A percentile compares a stretch with the other conserved stretches of the same genome.
Evolutionary conservation across 2,113 vertebrate species (phyloP).

Genomic region (Chascanopsetta lugubris): DNA sequence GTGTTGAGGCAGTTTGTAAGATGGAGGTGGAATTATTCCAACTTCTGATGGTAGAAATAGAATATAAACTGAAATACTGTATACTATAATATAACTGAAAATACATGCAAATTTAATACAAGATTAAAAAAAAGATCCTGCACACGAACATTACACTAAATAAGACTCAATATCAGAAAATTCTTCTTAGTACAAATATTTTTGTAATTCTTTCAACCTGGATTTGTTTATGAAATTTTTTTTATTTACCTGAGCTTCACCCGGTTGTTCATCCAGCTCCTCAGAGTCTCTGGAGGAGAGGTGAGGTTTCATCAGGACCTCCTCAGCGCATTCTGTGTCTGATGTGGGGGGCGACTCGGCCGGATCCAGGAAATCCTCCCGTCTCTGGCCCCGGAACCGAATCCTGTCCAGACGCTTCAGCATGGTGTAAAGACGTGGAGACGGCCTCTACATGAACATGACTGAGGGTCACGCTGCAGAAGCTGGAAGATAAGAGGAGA

Average conservation of each 20-base stretch:
- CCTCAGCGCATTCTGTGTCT: constrained; percentile 92
- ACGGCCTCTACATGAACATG: constrained; percentile 73
- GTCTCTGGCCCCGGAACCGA: constrained; percentile 93
- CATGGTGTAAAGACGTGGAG: constrained; percentile 87
- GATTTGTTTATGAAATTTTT: not conserved
- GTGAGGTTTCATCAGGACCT: constrained; percentile 82
- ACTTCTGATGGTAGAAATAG: too few relatives aligned
- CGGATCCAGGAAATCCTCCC: constrained; percentile 93
- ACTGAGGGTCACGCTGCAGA: not conserved
- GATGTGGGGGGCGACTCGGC: constrained; percentile 94
- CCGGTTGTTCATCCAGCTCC: constrained; percentile 79
- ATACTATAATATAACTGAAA: too few relatives aligned
- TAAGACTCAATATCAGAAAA: too few relatives aligned
- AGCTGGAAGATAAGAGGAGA: not conserved
- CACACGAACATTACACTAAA: too few relatives aligned
- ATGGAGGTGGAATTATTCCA: too few relatives aligned
- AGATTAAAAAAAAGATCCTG: too few relatives aligned
- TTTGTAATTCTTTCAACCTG: too few relatives aligned
- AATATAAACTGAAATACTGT: too few relatives aligned
- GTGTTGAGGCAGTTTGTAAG: too few relatives aligned
- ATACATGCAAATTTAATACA: too few relatives aligned
- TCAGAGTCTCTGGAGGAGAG: constrained; percentile 83
- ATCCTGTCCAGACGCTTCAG: constrained; percentile 94
- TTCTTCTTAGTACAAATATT: too few relatives aligned
- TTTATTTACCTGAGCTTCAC: constrained; percentile 48